These are phyloP conservation scores for Dallia pectoralis DNA, from an alignment of 2,797 vertebrate species.

Conservation along the genomic window DNA sequence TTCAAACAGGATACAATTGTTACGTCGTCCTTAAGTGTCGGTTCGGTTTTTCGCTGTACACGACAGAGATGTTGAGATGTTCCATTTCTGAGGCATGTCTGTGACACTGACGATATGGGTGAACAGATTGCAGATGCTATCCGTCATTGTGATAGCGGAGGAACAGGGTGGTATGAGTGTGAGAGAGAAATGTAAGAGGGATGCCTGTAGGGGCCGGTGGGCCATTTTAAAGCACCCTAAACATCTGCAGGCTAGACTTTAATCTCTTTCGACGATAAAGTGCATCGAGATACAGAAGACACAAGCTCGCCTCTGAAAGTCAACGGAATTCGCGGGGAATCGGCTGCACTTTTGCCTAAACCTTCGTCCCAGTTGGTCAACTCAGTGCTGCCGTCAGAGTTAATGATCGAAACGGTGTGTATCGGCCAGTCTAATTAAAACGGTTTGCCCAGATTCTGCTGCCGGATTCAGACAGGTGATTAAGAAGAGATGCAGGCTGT, in stretches of 20 bases:
- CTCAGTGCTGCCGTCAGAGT: slow-evolving; percentile 15
- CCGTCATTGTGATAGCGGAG: background rate
- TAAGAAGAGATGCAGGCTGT: slow-evolving; percentile 50
- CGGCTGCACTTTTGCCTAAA: slow-evolving; percentile 28
- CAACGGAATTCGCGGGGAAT: slow-evolving; percentile 27
- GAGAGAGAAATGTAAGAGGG: background rate
- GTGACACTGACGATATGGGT: background rate
- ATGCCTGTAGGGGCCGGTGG: background rate
- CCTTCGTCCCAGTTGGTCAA: too few relatives aligned
- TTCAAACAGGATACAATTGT: background rate
- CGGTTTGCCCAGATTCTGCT: slow-evolving; percentile 69
- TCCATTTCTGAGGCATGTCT: background rate
- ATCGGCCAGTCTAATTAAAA: slow-evolving; percentile 73
- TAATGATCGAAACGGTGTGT: slow-evolving; percentile 74
- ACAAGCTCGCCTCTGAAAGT: background rate
- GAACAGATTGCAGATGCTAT: background rate
- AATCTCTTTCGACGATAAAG: background rate
- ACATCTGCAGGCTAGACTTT: background rate
- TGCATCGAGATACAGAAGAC: background rate
- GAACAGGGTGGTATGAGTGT: background rate
- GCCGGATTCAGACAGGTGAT: slow-evolving; percentile 67
- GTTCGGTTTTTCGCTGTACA: background rate
- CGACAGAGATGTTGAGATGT: background rate
- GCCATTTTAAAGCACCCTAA: too few relatives aligned
- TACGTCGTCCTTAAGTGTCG: background rate